A percentile compares a stretch with the other conserved stretches of the same genome.
phyloP scores from a whole-genome alignment of 1,140 invertebrate species.

The Drosophila lacteicornis region DNA sequence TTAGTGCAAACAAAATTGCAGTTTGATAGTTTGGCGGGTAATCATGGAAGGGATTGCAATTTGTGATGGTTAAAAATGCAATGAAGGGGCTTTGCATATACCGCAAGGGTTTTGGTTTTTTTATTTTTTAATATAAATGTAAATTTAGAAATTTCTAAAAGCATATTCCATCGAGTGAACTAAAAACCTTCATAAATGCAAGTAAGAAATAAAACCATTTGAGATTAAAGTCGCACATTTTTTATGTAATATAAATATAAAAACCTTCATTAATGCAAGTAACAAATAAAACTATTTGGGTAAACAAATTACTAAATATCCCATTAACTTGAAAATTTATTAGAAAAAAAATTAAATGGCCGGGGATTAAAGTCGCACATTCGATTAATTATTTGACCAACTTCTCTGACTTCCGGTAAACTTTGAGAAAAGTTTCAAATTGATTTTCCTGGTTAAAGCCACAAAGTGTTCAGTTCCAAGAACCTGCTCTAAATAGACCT shows the following conservation, averaged over 20 bases:
- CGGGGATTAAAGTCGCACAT: no score
- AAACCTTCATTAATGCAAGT: no score
- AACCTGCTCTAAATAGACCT: conserved; percentile 11
- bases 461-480: neutral
- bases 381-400: no score
- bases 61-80: conserved; percentile 4
- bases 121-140: neutral
- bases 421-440: neutral
- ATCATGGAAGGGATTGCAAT: conserved; percentile 21
- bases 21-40: conserved; percentile 43
- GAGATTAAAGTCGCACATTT: neutral
- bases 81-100: neutral
- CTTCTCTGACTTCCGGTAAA: neutral
- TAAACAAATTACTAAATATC: no score
- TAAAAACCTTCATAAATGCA: no score
- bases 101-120: neutral
- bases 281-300: no score
- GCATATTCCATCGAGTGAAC: no score
- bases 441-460: neutral
- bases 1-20: conserved; percentile 48
- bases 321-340: no score
- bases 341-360: neutral
- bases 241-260: neutral
- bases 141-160: neutral
- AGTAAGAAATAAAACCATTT: no score